Base-by-base conservation (phyloP, 2,797 vertebrate species). In the Scolopax rusticola region DNA sequence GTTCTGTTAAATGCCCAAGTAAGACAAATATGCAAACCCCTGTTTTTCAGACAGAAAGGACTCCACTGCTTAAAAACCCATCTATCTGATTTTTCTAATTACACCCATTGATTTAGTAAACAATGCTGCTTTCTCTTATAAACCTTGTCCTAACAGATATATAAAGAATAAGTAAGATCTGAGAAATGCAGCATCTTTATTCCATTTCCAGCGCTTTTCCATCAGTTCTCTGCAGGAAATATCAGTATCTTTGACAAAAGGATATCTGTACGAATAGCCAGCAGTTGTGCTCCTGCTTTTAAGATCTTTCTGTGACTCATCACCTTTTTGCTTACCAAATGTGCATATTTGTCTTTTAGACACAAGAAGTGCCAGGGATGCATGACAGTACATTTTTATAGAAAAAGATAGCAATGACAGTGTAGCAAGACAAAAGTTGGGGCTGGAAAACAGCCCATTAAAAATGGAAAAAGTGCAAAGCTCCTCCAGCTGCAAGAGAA, bases 181-280 rank as follows among this genome's bases (percentile, higher is more conserved):
- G 43, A 27, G 24, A 83, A 70, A 68, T 48, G 36, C 25, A 73
- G 7, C 4, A 0, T 32, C 69, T 89, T 89, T 78, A 27, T 78
- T 64, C 45, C 13, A 27, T 84, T 84, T 84, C 38, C 53, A 81
- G n/a, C 56, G 43, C 27, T 60, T 30, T 74, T 38, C 36, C 4
- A 0, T 47, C 33, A 20, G 18, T 53, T 63, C 19, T 59, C 40
- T 78, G 36, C 18, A 36, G 15, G 24, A 74, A 70, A 40, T 59
- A 20, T 8, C 1, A 1, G 16, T 32, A 8, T 69, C 18, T 84
- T 69, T 83, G 36, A 54, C 43, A 65, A 84, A 86, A 63, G 2
- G 0, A 1, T 53, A 18, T 32, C 54, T 59, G 5, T 27, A 27
- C 12, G 2, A 25, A 28, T 6, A 65, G 36, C 59, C 61, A 81